Evolutionary conservation across 2,113 vertebrate genomes (phyloP), one percentile per base, ranked within the genome.

Genomic region (Eolophus roseicapilla): DNA sequence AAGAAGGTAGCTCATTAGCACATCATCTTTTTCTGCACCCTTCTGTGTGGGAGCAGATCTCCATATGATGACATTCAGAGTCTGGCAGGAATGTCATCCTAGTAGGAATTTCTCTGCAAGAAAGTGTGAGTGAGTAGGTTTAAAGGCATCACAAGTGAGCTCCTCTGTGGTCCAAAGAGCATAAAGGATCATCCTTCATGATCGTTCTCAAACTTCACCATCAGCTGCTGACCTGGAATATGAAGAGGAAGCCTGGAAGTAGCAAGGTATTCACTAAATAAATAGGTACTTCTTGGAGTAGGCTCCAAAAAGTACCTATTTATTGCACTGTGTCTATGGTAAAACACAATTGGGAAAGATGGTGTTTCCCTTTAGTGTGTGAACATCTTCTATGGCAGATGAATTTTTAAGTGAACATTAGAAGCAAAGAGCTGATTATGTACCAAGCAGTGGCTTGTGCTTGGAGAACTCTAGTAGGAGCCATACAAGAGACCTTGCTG

Each of bases 11-110:
- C 96, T 97, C 95, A 96, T 97, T 96, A 97, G 95, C 96, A 97
- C 95, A 97, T 94, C 90, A 97, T 96, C 92, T 96, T 96, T 94
- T 93, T 37, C 95, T 96, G 90, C 90, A 84, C 92, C 95, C 95
- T 96, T 97, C 96, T 96, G 95, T 96, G 95, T 90, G 88, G 95
- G 93, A 97, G 95, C 91, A 96, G 93, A 95, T 92, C 93, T 96
- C 95, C 95, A 97, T 96, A 97, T 96, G 96, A 97, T 95, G 95
- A 97, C 92, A 97, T 97, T 97, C 93, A 93, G 93, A 96, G 88
- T 88, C 92, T 96, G 95, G 92, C 95, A 93, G 86, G 63, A 88
- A 83, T 76, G 79, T 80, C 43, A 83, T 91, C 82, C 60, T 88
- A 82, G 83, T 8, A 85, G 92, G 62, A 95, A 92, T 94, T 94